A percentile compares a stretch with the other conserved stretches of the same genome.
Evolutionary conservation across 1,140 invertebrate genomes (phyloP).

Genomic region (Platorchestia sp.): DNA sequence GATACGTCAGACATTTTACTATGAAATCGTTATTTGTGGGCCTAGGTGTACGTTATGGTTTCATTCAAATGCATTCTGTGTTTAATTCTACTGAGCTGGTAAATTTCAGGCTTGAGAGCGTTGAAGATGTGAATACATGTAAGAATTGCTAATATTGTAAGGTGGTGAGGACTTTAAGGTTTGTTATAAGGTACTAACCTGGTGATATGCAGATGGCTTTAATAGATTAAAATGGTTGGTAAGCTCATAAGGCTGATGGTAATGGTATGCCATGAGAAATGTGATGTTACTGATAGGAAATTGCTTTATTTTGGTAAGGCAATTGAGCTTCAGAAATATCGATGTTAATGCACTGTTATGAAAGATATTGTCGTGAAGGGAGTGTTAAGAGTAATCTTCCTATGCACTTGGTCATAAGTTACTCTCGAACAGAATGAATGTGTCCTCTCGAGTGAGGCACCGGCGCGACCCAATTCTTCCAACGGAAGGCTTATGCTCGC

Average conservation of each 20-base stretch:
- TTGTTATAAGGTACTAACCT: conserved; percentile 23
- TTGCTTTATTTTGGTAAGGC: neutral
- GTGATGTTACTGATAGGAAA: neutral
- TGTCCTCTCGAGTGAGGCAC: neutral
- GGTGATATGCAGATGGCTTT: conserved; percentile 55
- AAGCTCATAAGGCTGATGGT: neutral
- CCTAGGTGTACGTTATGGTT: neutral
- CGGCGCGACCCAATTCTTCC: neutral
- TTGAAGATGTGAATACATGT: neutral
- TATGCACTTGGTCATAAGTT: conserved; percentile 34
- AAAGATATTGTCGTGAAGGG: neutral
- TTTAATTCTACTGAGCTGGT: neutral
- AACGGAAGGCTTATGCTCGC: neutral
- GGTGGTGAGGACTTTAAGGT: neutral
- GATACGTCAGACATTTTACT: neutral
- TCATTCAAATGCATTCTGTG: neutral
- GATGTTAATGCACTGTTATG: neutral
- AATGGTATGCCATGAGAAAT: conserved; percentile 42
- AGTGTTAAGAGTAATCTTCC: neutral
- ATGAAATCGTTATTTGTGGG: neutral
- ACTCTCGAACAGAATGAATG: neutral
- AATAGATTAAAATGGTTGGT: conserved; percentile 18
- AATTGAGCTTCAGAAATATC: neutral
- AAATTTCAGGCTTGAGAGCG: neutral
- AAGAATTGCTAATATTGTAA: neutral